A percentile compares a stretch with the other conserved stretches of the same genome.
phyloP scores from a whole-genome alignment of 2,888 invertebrate species.

The Ophioninae sp. region DNA sequence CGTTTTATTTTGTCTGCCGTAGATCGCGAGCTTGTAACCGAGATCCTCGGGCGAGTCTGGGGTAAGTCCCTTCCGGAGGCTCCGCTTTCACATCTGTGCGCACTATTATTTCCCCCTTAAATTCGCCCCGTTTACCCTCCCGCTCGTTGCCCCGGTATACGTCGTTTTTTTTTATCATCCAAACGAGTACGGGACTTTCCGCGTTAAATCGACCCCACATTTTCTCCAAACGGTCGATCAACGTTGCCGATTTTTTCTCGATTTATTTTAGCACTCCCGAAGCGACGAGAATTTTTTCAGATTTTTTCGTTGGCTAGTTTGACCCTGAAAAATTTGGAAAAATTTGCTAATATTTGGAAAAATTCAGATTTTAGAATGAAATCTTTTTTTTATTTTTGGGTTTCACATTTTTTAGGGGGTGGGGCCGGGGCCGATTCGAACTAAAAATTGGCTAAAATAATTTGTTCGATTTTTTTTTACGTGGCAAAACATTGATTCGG shows the following conservation, averaged over 20 bases:
- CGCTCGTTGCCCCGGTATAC: background rate
- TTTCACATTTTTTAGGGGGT: no score
- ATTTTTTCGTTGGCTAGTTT: background rate
- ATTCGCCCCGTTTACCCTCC: background rate
- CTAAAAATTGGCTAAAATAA: background rate
- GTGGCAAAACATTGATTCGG: background rate
- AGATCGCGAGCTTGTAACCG: constrained; percentile 66
- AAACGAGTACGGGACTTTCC: background rate
- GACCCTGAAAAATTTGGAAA: background rate
- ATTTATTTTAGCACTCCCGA: background rate
- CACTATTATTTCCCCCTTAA: background rate
- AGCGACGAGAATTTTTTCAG: background rate
- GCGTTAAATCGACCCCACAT: background rate
- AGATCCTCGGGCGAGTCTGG: constrained; percentile 66
- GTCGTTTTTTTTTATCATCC: background rate
- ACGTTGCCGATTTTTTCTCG: background rate
- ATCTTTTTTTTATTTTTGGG: no score
- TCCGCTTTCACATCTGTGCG: constrained; percentile 40
- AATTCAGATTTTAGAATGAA: background rate
- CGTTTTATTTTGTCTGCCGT: constrained; percentile 64
- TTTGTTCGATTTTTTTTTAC: background rate
- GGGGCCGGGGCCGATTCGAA: background rate
- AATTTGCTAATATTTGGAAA: background rate
- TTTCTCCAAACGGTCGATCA: background rate
- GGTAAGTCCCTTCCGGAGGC: constrained; percentile 67